These are phyloP conservation scores for Clostera curtula DNA, from an alignment of 2,888 invertebrate species.

Conservation along the genomic window DNA sequence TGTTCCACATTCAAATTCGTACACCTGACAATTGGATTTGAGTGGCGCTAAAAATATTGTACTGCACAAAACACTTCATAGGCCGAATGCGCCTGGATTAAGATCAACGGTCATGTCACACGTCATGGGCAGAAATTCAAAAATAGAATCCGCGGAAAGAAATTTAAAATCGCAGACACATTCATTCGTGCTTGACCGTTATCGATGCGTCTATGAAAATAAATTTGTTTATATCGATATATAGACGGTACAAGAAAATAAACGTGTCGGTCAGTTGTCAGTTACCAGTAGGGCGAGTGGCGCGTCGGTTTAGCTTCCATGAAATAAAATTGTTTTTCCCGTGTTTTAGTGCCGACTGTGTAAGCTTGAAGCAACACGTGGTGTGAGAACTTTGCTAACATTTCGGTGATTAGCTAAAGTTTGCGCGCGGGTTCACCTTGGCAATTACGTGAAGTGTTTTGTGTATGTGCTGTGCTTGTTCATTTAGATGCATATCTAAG, in stretches of 20 bases:
- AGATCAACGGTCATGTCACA: constrained; percentile 13
- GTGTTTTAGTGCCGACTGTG: constrained; percentile 17
- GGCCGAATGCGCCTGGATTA: too few species aligned
- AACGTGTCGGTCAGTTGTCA: constrained; percentile 65
- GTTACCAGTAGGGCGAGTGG: constrained; percentile 49
- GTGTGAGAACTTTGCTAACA: constrained; percentile 42
- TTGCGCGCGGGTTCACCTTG: constrained; percentile 23
- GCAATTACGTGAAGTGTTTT: constrained; percentile 28
- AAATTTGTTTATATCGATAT: constrained; percentile 55
- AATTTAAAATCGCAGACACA: constrained; percentile 16
- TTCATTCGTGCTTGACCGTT: constrained; percentile 23
- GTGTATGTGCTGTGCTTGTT: too few species aligned
- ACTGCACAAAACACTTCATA: too few species aligned
- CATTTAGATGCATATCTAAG: constrained; percentile 30
- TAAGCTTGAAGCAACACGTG: constrained; percentile 51
- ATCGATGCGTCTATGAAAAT: constrained; percentile 63
- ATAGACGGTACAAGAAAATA: constrained; percentile 54
- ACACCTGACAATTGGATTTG: too few species aligned
- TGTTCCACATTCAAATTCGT: too few species aligned
- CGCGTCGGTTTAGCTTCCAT: constrained; percentile 34
- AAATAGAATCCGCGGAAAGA: constrained; percentile 31
- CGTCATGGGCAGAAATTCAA: constrained; percentile 38
- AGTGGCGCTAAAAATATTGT: too few species aligned
- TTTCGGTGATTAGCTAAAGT: constrained; percentile 43
- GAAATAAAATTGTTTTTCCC: constrained; percentile 42